Base-by-base conservation (phyloP, 2,113 vertebrate species). In the Engystomops pustulosus region DNA sequence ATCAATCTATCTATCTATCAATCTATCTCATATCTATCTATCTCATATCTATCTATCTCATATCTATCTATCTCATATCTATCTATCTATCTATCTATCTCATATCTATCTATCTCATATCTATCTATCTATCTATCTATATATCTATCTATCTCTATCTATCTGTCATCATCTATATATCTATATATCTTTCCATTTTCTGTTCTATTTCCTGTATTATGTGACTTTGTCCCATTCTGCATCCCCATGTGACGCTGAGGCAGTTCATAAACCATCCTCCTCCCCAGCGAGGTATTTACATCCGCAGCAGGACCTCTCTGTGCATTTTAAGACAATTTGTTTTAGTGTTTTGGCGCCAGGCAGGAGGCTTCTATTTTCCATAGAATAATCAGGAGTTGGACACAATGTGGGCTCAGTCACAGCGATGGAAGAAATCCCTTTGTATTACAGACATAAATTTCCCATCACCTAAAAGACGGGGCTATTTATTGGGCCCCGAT, bases 371-470 rank as follows among this genome's bases (percentile, higher is more conserved):
- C 32, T 78, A 3, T 38, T 78, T 94, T 89, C 85, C 87, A 87
- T 87, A 89, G 18, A 90, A 88, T 92, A 94, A 94, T 92, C 88
- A 92, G 89, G 89, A 87, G 90, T 91, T 88, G 90, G 49, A 82
- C 91, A 88, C 89, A 88, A 91, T 91, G 91, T 91, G 89, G 88
- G 82, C 87, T 72, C 11, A 15, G 78, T 20, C 15, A 12, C 30
- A 30, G 14, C 20, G 17, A 23, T 34, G 4, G 49, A 34, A 55
- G 14, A 36, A 34, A 88, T 47, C 79, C 25, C 91, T 90, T 85
- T 80, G 18, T 77, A 89, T 80, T 60, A 49, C 84, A 86, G 41
- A 90, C 80, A 72, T 44, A 72, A 55, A 58, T 82, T 72, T 82
- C 30, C 53, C 60, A 82, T 72, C 68, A 60, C 27, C n/a, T 55